phyloP scores from a whole-genome alignment of 1,140 invertebrate species.

The Grapholita molesta region DNA sequence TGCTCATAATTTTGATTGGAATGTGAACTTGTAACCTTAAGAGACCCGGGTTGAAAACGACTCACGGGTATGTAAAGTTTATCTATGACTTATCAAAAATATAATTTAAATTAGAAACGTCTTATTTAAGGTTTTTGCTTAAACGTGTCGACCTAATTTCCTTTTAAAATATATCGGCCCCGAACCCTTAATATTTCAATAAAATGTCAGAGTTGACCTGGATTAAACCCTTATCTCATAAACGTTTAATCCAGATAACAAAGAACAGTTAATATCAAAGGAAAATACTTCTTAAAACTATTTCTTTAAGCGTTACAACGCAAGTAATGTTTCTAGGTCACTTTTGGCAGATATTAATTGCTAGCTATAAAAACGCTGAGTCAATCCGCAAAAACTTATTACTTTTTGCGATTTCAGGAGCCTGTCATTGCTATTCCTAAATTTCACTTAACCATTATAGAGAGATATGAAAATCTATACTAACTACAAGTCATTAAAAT shows the following conservation, averaged over 20 bases:
- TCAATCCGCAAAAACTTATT: conserved; percentile 8
- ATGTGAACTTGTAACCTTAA: no score
- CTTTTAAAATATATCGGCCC: background rate
- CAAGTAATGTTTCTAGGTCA: background rate
- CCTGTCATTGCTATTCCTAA: background rate
- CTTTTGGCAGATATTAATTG: conserved; percentile 8
- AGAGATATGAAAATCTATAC: background rate
- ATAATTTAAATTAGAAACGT: no score
- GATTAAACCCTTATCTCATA: background rate
- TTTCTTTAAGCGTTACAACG: background rate
- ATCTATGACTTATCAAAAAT: no score
- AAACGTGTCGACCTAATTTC: background rate
- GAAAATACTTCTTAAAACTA: background rate
- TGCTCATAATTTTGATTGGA: no score
- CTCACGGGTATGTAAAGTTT: no score
- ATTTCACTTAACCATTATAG: background rate
- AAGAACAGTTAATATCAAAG: background rate
- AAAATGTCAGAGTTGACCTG: background rate
- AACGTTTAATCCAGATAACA: background rate
- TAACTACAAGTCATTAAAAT: background rate
- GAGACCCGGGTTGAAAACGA: no score
- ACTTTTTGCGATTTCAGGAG: conserved; percentile 1
- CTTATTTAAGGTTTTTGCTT: background rate
- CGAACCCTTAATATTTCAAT: background rate
- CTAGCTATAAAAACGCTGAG: conserved; percentile 4